Evolutionary conservation across 2,113 vertebrate species (phyloP).

Genomic region (Peromyscus maniculatus): DNA sequence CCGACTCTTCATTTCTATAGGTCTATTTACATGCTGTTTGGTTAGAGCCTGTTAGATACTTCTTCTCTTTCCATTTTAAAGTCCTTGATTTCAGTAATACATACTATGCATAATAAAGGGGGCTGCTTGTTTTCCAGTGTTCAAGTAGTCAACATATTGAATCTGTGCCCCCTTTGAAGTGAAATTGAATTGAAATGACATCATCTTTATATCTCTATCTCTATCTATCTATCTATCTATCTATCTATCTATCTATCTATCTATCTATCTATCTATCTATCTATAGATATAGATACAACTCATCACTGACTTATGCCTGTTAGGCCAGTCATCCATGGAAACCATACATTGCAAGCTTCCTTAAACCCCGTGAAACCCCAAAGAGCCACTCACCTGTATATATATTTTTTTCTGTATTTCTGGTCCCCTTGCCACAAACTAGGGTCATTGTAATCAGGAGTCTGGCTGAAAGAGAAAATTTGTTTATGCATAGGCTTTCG

Average conservation of each 20-base stretch:
- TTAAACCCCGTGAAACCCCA: not conserved
- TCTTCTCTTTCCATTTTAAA: conserved; percentile 48
- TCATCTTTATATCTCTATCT: not conserved
- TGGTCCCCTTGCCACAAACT: not conserved
- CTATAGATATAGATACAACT: not conserved
- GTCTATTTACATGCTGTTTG: not conserved
- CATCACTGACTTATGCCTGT: not conserved
- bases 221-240: not conserved
- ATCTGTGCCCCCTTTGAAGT: not conserved
- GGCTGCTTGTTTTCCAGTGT: not conserved
- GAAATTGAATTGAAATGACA: not conserved
- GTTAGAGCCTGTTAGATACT: not conserved
- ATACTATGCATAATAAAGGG: not conserved
- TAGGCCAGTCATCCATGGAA: not conserved
- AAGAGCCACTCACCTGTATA: not conserved
- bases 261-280: no score
- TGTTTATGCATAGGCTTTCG: not conserved
- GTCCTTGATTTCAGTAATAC: not conserved
- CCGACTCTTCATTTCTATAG: not conserved
- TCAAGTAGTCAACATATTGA: not conserved
- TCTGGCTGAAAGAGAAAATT: not conserved
- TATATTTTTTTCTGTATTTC: not conserved
- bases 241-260: no score
- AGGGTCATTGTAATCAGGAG: not conserved
- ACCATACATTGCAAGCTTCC: no score